phyloP scores from a whole-genome alignment of 2,113 vertebrate species.

The Aegypius monachus region DNA sequence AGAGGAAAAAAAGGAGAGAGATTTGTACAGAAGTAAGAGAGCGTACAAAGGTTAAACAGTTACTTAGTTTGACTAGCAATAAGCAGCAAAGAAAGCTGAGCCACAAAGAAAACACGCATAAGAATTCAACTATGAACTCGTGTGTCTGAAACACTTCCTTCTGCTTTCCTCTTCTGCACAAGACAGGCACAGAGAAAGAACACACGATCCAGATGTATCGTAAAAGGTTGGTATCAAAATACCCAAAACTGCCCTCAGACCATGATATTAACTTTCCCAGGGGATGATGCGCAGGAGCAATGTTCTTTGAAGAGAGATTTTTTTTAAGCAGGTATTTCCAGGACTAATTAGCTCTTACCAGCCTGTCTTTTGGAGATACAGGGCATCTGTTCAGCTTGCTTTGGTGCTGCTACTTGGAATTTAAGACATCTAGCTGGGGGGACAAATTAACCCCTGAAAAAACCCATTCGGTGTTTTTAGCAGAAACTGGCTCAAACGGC shows the following conservation, averaged over 20 bases:
- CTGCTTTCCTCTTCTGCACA: constrained; percentile 28
- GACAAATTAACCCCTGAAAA: not conserved
- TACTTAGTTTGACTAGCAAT: not conserved
- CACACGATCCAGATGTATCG: not conserved
- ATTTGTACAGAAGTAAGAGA: not conserved
- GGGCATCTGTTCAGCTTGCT: not conserved
- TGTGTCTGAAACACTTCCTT: constrained; percentile 53
- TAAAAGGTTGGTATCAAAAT: not conserved
- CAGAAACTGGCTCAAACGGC: not conserved
- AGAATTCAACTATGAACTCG: constrained; percentile 19
- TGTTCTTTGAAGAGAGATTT: not conserved
- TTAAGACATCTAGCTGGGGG: not conserved
- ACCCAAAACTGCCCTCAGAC: not conserved
- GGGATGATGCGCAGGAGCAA: not conserved
- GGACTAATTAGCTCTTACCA: not conserved
- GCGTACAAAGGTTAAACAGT: not conserved
- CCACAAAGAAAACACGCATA: not conserved
- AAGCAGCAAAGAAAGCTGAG: not conserved
- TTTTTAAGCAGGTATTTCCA: not conserved
- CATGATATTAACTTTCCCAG: not conserved
- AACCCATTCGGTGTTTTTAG: accelerated
- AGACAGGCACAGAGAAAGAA: not conserved
- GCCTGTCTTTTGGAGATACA: not conserved
- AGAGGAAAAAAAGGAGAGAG: not conserved
- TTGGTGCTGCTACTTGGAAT: not conserved